These are phyloP conservation scores for Trachelipus rathkii DNA, from an alignment of 1,140 invertebrate genomes.

Conservation along the genomic window DNA sequence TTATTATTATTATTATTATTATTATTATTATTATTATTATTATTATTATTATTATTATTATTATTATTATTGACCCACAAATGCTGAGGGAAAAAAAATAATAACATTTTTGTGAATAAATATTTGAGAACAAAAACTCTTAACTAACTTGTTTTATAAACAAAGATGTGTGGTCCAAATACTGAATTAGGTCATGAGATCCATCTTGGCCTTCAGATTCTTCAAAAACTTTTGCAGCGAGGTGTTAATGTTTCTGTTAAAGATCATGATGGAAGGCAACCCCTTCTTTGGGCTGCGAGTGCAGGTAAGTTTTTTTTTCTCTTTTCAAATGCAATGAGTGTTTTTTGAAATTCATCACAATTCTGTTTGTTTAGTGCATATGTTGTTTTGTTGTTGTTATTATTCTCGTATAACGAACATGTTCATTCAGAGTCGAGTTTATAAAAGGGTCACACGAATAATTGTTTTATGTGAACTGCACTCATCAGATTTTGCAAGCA, in stretches of 20 bases:
- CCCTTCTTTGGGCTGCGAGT: constrained; percentile 93
- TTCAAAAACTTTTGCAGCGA: constrained; percentile 74
- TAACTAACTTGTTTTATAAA: neutral
- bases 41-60: too few relatives aligned
- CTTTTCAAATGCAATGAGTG: too few relatives aligned
- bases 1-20: too few relatives aligned
- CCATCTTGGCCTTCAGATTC: constrained; percentile 65
- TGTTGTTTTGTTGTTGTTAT: too few relatives aligned
- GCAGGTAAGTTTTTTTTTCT: constrained; percentile 60
- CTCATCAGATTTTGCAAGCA: neutral
- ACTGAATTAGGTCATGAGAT: constrained; percentile 58
- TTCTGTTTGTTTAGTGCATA: too few relatives aligned
- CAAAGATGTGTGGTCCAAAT: constrained; percentile 46
- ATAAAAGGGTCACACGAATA: neutral
- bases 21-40: too few relatives aligned
- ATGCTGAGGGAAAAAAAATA: too few relatives aligned
- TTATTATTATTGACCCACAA: too few relatives aligned
- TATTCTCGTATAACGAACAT: neutral
- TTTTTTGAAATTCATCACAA: too few relatives aligned
- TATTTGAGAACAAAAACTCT: too few relatives aligned
- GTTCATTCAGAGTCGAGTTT: neutral
- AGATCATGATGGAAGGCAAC: constrained; percentile 87
- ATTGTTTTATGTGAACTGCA: neutral
- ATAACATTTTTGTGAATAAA: too few relatives aligned
- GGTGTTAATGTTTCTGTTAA: constrained; percentile 74